A percentile compares a stretch with the other conserved stretches of the same genome.
Evolutionary conservation across 2,888 invertebrate genomes (phyloP).

Genomic region (Rhingia rostrata): DNA sequence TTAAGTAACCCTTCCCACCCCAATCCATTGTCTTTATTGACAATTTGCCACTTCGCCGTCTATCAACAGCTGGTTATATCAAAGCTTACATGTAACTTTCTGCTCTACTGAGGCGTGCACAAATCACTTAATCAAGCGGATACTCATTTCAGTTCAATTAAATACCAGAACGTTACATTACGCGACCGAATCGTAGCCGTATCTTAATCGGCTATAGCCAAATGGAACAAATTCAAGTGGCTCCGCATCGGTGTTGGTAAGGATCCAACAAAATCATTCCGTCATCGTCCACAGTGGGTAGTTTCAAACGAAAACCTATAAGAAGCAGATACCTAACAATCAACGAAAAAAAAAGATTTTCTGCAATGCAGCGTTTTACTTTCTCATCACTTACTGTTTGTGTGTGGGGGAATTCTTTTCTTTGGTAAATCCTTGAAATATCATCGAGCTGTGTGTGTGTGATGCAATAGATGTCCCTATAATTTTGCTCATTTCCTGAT

Average conservation of each 20-base stretch:
- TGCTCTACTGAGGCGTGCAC: conserved; percentile 39
- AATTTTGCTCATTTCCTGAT: conserved; percentile 56
- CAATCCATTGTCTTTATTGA: no score
- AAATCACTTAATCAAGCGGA: conserved; percentile 67
- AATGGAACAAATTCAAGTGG: conserved; percentile 35
- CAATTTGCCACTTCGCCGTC: no score
- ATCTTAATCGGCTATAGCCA: conserved; percentile 22
- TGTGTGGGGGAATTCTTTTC: conserved; percentile 5
- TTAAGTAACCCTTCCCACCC: no score
- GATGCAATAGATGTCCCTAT: conserved; percentile 41
- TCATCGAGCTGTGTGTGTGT: neutral
- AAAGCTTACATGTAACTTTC: conserved; percentile 38
- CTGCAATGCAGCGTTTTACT: conserved; percentile 63
- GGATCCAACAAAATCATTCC: conserved; percentile 5
- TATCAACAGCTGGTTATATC: conserved; percentile 5
- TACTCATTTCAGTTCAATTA: conserved; percentile 62
- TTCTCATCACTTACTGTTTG: conserved; percentile 22
- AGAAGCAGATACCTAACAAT: conserved; percentile 33
- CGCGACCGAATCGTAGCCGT: conserved; percentile 28
- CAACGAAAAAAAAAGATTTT: conserved; percentile 21
- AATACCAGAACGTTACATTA: conserved; percentile 21
- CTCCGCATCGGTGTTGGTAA: conserved; percentile 26
- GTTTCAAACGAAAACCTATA: conserved; percentile 15
- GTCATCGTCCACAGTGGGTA: conserved; percentile 28
- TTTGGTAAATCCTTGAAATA: conserved; percentile 12